Conservation (phyloP, 2,888 invertebrate species). For the Torymus tubicola region DNA sequence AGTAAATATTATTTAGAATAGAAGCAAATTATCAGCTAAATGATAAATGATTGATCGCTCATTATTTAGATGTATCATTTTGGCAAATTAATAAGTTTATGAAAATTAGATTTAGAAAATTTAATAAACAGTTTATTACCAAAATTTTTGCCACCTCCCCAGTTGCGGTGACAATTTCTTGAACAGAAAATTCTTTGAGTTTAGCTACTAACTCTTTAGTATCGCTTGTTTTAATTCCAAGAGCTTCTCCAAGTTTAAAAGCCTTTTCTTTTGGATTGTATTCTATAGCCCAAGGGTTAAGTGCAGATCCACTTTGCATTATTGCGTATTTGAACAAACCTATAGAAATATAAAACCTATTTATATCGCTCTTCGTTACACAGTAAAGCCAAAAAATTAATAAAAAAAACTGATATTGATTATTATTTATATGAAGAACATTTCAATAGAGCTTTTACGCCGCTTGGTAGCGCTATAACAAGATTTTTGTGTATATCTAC, state of each 20-base stretch:
- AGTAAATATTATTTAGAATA: too few species aligned
- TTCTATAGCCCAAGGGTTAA: constrained; percentile 66
- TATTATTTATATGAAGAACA: too few species aligned
- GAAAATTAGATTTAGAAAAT: too few species aligned
- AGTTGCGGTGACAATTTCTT: constrained; percentile 62
- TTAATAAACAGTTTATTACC: constrained; percentile 61
- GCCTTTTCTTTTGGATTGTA: constrained; percentile 66
- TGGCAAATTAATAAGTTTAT: too few species aligned
- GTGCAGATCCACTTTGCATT: constrained; percentile 68
- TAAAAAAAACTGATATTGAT: not conserved
- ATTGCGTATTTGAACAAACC: constrained; percentile 70
- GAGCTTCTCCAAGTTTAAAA: constrained; percentile 69
- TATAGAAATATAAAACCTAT: constrained; percentile 37
- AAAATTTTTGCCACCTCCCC: constrained; percentile 58
- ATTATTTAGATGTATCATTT: too few species aligned
- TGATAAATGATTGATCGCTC: too few species aligned
- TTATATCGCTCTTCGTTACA: not conserved
- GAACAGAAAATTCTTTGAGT: constrained; percentile 62
- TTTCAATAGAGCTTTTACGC: too few species aligned
- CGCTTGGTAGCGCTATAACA: too few species aligned
- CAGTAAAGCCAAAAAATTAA: not conserved
- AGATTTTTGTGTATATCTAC: too few species aligned
- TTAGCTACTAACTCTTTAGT: constrained; percentile 66
- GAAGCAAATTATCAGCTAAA: too few species aligned
- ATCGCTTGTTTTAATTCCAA: constrained; percentile 68